Evolutionary conservation across 1,140 invertebrate genomes (phyloP).

Genomic region (Coelopa frigida): DNA sequence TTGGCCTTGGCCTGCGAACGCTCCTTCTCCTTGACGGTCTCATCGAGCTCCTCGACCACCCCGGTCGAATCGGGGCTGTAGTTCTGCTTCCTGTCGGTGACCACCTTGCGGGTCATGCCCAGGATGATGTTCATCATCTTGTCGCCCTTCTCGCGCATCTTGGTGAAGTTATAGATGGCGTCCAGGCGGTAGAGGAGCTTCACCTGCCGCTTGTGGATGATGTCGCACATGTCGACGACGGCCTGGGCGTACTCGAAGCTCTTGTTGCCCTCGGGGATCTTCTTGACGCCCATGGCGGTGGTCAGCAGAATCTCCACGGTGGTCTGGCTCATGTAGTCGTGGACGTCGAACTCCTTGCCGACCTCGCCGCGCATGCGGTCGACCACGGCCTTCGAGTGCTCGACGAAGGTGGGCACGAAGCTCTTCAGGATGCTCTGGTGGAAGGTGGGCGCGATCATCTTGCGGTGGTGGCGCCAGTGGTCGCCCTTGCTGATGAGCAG

Average conservation of each 20-base stretch:
- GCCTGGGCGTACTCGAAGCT: slow-evolving; percentile 65
- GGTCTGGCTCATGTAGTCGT: slow-evolving; percentile 73
- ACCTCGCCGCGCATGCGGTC: slow-evolving; percentile 56
- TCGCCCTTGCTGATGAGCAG: slow-evolving; percentile 72
- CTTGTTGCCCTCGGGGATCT: slow-evolving; percentile 53
- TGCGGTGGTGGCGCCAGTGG: slow-evolving; percentile 78
- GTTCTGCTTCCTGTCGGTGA: slow-evolving; percentile 52
- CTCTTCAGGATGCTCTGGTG: slow-evolving; percentile 86
- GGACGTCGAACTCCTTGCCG: slow-evolving; percentile 69
- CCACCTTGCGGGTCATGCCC: slow-evolving; percentile 55
- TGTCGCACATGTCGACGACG: slow-evolving; percentile 68
- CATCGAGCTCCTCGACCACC: slow-evolving; percentile 40
- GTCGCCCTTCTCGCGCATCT: slow-evolving; percentile 52
- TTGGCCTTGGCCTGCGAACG: slow-evolving; percentile 16
- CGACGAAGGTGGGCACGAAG: slow-evolving; percentile 80
- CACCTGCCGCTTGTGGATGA: slow-evolving; percentile 60
- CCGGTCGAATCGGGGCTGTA: slow-evolving; percentile 48
- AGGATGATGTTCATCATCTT: slow-evolving; percentile 57
- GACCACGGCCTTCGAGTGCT: slow-evolving; percentile 67
- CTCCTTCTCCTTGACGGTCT: slow-evolving; percentile 7
- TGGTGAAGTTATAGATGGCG: slow-evolving; percentile 53
- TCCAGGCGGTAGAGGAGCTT: slow-evolving; percentile 55
- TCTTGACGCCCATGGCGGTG: slow-evolving; percentile 66
- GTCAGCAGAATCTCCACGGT: slow-evolving; percentile 84
- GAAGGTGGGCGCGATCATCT: slow-evolving; percentile 89